These are phyloP conservation scores for Quadroppia sp. DNA, from an alignment of 2,888 invertebrate genomes.

Conservation along the genomic window DNA sequence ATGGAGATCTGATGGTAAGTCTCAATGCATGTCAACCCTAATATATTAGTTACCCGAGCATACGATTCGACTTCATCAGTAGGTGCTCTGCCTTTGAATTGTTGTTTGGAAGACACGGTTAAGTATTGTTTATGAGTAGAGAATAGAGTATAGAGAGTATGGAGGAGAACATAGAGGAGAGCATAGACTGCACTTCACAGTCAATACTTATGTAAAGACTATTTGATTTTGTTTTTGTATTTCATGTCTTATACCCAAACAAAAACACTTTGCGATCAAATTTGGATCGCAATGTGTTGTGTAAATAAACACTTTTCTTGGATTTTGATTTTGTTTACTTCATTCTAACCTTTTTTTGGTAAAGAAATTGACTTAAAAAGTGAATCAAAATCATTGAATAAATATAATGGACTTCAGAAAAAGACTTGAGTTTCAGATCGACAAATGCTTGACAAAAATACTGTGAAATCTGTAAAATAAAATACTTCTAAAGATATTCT, in stretches of 20 bases:
- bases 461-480: not conserved
- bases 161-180: not conserved
- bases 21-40: not conserved
- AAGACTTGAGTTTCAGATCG: not conserved
- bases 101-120: not conserved
- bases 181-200: not conserved
- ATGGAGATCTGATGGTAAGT: conserved; percentile 51
- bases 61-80: not conserved
- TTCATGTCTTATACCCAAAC: not conserved
- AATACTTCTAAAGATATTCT: not conserved
- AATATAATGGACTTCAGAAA: not conserved
- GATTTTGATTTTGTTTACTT: not conserved
- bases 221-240: conserved; percentile 27
- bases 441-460: not conserved
- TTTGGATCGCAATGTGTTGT: conserved; percentile 8
- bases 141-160: too few species aligned
- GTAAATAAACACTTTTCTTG: conserved; percentile 5
- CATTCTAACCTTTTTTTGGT: not conserved
- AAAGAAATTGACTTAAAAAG: conserved; percentile 17
- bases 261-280: not conserved
- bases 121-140: not conserved
- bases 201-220: conserved; percentile 11
- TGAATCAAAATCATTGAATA: conserved; percentile 19
- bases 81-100: not conserved
- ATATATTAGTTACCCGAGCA: not conserved